Evolutionary conservation across 2,888 invertebrate species (phyloP).

Genomic region (Rotaria socialis): DNA sequence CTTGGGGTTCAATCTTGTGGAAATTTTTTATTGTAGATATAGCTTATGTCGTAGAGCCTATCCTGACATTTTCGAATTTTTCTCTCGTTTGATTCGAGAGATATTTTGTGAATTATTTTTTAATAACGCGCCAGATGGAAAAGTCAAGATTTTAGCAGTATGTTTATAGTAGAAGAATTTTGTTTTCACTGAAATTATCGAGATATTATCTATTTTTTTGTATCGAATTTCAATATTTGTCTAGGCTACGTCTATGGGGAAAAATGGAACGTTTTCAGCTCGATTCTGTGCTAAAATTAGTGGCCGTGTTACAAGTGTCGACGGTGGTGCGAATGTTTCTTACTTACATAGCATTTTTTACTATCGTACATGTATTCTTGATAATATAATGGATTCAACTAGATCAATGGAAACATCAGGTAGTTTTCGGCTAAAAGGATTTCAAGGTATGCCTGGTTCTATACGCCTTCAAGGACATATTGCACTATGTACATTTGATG

Average conservation of each 20-base stretch:
- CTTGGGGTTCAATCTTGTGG: too few relatives aligned
- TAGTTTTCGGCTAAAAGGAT: constrained; percentile 7
- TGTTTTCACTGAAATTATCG: background rate
- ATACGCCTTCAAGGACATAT: constrained; percentile 1
- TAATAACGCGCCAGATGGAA: too few relatives aligned
- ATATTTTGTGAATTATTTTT: too few relatives aligned
- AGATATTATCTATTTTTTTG: background rate
- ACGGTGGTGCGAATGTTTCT: background rate
- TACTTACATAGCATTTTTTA: background rate
- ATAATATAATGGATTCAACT: constrained; percentile 26
- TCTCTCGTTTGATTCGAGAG: too few relatives aligned
- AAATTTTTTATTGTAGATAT: too few relatives aligned
- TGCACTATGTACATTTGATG: background rate
- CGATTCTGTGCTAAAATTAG: constrained; percentile 1
- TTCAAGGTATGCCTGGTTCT: background rate
- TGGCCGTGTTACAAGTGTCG: background rate
- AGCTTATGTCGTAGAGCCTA: too few relatives aligned
- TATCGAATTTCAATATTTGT: too few relatives aligned
- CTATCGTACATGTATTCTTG: constrained; percentile 11
- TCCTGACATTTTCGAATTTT: too few relatives aligned
- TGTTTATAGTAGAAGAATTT: too few relatives aligned
- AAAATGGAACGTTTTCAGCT: constrained; percentile 20
- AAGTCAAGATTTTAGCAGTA: too few relatives aligned
- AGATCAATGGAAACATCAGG: constrained; percentile 23
- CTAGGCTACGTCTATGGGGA: background rate